A percentile compares a stretch with the other conserved stretches of the same genome.
phyloP scores from a whole-genome alignment of 2,888 invertebrate genomes.

The Diarsia dahlii region DNA sequence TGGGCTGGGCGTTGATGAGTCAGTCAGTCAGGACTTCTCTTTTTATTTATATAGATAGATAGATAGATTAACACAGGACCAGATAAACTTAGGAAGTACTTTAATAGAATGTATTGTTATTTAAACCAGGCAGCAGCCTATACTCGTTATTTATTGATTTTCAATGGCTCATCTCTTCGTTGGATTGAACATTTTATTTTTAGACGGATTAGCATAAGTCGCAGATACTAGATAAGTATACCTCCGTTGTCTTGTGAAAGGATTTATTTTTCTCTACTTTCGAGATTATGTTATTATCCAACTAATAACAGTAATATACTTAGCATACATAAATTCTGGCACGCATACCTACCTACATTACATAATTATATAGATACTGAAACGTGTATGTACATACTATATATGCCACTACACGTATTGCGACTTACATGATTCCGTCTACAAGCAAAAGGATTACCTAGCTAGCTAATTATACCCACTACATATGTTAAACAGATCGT shows the following conservation, averaged over 20 bases:
- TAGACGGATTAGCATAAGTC: too few relatives aligned
- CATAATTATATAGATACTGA: not conserved
- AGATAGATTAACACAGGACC: too few relatives aligned
- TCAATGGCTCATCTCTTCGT: too few relatives aligned
- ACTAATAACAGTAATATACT: not conserved
- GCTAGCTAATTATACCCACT: constrained; percentile 14
- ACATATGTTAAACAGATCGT: constrained; percentile 4
- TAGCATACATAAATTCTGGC: not conserved
- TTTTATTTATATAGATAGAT: too few relatives aligned
- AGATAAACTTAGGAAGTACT: not conserved
- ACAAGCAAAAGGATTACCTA: constrained; percentile 33
- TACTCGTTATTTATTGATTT: not conserved
- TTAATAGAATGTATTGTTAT: not conserved
- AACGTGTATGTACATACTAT: constrained; percentile 10
- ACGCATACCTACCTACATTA: not conserved
- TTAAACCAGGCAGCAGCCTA: not conserved
- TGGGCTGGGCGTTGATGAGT: too few relatives aligned
- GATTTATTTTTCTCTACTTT: not conserved
- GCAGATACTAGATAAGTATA: too few relatives aligned
- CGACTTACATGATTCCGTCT: constrained; percentile 29
- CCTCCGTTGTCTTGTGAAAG: too few relatives aligned
- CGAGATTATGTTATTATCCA: not conserved
- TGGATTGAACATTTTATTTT: too few relatives aligned
- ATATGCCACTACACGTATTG: constrained; percentile 23
- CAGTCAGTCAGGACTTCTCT: too few relatives aligned